Percentiles rank a stretch among this genome's conserved stretches.
Conservation (phyloP, 2,888 invertebrate genomes). For the Noctua pronuba region DNA sequence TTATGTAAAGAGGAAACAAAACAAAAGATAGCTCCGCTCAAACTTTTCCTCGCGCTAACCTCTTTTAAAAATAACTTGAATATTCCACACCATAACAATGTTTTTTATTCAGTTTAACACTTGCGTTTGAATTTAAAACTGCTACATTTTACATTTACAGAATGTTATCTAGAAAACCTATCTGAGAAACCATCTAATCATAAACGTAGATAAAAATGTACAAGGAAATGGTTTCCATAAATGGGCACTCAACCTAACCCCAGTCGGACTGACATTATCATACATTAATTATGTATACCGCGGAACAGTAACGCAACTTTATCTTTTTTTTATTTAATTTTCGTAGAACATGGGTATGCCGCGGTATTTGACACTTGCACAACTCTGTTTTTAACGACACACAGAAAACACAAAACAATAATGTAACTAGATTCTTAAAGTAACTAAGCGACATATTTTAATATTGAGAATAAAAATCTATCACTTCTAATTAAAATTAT, state of each 20-base stretch:
- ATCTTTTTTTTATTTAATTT: slow-evolving; percentile 70
- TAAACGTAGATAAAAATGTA: slow-evolving; percentile 63
- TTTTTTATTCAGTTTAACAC: slow-evolving; percentile 40
- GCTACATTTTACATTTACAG: slow-evolving; percentile 32
- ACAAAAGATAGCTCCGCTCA: slow-evolving; percentile 22
- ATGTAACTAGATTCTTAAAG: not conserved
- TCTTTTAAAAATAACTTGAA: slow-evolving; percentile 42
- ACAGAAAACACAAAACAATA: slow-evolving; percentile 1
- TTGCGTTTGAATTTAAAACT: slow-evolving; percentile 22
- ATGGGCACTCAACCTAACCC: slow-evolving; percentile 74
- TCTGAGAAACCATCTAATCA: slow-evolving; percentile 52
- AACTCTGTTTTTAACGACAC: not conserved
- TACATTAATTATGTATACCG: slow-evolving; percentile 83
- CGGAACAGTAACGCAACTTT: slow-evolving; percentile 73
- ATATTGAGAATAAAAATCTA: not conserved
- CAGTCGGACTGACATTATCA: slow-evolving; percentile 74
- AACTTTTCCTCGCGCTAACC: slow-evolving; percentile 34
- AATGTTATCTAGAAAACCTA: slow-evolving; percentile 50
- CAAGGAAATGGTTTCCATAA: slow-evolving; percentile 68
- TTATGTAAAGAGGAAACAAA: slow-evolving; percentile 40
- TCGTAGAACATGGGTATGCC: slow-evolving; percentile 45
- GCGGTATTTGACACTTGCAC: slow-evolving; percentile 31
- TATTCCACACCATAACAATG: slow-evolving; percentile 22
- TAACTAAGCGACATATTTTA: not conserved
- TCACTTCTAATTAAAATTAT: not conserved